phyloP scores from a whole-genome alignment of 1,140 invertebrate genomes.

The Galendromus occidentalis region DNA sequence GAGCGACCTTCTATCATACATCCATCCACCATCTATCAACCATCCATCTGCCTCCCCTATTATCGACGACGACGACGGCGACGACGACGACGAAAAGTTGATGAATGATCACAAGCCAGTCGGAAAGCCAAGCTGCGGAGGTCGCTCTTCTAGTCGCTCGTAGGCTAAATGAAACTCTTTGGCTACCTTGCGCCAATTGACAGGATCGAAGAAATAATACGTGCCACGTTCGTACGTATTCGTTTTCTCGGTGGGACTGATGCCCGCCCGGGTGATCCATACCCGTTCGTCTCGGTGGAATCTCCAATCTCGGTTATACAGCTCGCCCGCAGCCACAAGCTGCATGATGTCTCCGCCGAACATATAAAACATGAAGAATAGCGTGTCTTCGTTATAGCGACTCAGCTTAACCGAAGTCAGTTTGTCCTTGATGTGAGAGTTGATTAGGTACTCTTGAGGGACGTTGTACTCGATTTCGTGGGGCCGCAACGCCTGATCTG shows the following conservation, averaged over 20 bases:
- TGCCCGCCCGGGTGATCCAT: constrained; percentile 92
- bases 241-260: constrained; percentile 78
- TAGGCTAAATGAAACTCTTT: constrained; percentile 95
- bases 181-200: constrained; percentile 68
- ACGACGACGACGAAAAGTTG: constrained; percentile 5
- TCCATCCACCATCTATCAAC: no score
- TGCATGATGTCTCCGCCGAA: constrained; percentile 94
- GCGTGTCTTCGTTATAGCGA: constrained; percentile 91
- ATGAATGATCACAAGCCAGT: constrained; percentile 7
- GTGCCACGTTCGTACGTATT: constrained; percentile 86
- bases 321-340: constrained; percentile 77
- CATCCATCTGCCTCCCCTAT: no score
- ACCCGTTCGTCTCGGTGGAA: constrained; percentile 97
- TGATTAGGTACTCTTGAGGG: constrained; percentile 95
- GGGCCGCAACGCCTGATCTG: constrained; percentile 84
- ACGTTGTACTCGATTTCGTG: constrained; percentile 98
- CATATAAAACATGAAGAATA: constrained; percentile 99
- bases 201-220: constrained; percentile 96
- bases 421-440: constrained; percentile 42
- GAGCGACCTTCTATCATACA: no score
- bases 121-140: constrained; percentile 23
- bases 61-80: background rate
- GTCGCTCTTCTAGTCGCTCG: constrained; percentile 81
- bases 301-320: constrained; percentile 96
- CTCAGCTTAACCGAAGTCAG: constrained; percentile 81